Base-by-base conservation (phyloP, 2,113 vertebrate genomes). In the Microcebus griseorufus region DNA sequence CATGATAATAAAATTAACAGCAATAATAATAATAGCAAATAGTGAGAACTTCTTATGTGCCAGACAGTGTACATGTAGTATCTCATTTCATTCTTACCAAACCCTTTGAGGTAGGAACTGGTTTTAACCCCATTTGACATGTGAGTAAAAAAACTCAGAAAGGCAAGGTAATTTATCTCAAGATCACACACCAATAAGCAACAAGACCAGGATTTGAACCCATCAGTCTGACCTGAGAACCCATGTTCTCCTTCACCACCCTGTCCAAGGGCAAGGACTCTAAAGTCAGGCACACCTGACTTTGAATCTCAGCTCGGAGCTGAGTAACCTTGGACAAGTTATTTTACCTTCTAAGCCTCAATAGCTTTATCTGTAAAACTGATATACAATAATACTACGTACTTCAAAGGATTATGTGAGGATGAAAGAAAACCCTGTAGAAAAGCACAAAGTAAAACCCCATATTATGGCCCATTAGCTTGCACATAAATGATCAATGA, bases 371-470 rank as follows among this genome's bases (percentile, higher is more conserved):
- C 93, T 97, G 20, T 62, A 92, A 94, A 94, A 92, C 23, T 76
- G 79, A 87, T 95, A 64, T 67, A 73, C 23, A 42, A 23, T 42
- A 85, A 95, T 86, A 55, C 79, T 83, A 62, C 45, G n/a, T 37
- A 93, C 92, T 70, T 89, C 91, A 94, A 96, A 98, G 96, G 82
- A 86, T 86, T 93, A 86, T 84, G 53, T 37, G 22, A 95, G 78
- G 79, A 90, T 95, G 65, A 97, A 97, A 97, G 93, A 88, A 96
- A 95, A 73, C 32, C 22, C n/a, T 55, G 37, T 70, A 79, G 64
- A 92, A 95, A 96, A 92, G 67, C 62, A 88, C 92, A 48, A 84
- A 42, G 51, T 72, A 64, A 96, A 96, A 65, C 23, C n/a, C n/a
- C 12, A n/a, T 90, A 55, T 91, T 87, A 76, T 87, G 72, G 37